These are phyloP conservation scores for Phrixothrix hirtus DNA, from an alignment of 2,888 invertebrate genomes.

Conservation along the genomic window DNA sequence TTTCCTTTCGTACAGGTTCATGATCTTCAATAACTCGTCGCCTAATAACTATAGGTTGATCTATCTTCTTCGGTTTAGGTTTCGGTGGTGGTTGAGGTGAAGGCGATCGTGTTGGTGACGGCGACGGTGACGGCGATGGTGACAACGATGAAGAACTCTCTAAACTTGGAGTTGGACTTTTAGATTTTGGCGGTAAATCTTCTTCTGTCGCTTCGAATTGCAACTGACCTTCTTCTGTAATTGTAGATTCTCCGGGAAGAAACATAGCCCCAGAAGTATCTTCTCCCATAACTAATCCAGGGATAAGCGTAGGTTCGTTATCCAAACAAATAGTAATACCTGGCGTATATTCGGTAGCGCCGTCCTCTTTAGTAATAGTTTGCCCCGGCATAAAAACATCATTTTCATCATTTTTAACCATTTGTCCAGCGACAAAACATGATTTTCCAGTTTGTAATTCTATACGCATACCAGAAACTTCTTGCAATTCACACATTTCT, in stretches of 20 bases:
- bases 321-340: conserved; percentile 77
- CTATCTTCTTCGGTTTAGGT: conserved; percentile 39
- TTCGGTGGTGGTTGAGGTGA: conserved; percentile 14
- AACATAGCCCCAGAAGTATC: conserved; percentile 54
- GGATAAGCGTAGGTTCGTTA: conserved; percentile 76
- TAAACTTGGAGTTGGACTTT: not conserved
- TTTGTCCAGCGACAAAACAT: conserved; percentile 78
- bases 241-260: conserved; percentile 51
- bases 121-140: conserved; percentile 8
- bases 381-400: conserved; percentile 66
- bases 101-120: conserved; percentile 12
- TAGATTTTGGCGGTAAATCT: conserved; percentile 39
- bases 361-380: conserved; percentile 71
- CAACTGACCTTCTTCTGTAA: conserved; percentile 50
- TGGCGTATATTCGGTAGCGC: conserved; percentile 74
- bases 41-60: conserved; percentile 48
- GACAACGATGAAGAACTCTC: not conserved
- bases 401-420: conserved; percentile 64
- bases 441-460: conserved; percentile 61
- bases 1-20: conserved; percentile 44
- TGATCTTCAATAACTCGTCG: conserved; percentile 47
- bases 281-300: conserved; percentile 73
- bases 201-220: conserved; percentile 50
- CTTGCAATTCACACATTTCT: conserved; percentile 62
- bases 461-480: conserved; percentile 64